A percentile compares a stretch with the other conserved stretches of the same genome.
Evolutionary conservation across 2,797 vertebrate species (phyloP).

Genomic region (Siniperca scherzeri): DNA sequence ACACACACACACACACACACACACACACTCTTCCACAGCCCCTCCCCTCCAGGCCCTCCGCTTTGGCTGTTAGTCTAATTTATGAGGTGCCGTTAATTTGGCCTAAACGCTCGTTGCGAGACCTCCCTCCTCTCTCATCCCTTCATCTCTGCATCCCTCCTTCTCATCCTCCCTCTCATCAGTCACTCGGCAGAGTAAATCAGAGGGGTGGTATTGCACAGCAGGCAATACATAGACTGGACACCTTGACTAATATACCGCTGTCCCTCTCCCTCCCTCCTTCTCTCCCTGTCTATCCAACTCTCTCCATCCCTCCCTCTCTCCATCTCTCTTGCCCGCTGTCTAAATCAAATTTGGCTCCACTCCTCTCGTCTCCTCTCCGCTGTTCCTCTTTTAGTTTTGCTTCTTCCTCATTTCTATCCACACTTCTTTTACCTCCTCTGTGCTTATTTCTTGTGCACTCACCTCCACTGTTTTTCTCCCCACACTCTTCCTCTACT

Average conservation of each 20-base stretch:
- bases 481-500: conserved; percentile 40
- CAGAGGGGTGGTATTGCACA: conserved; percentile 85
- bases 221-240: conserved; percentile 84
- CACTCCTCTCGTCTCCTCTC: conserved; percentile 16
- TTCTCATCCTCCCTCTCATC: conserved; percentile 77
- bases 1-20: conserved; percentile 23
- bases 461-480: conserved; percentile 9
- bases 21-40: conserved; percentile 42
- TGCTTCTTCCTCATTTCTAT: conserved; percentile 44
- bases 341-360: conserved; percentile 73
- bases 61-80: conserved; percentile 84
- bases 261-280: conserved; percentile 76
- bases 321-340: conserved; percentile 50
- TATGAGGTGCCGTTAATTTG: conserved; percentile 86
- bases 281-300: conserved; percentile 61
- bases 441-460: conserved; percentile 9
- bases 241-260: conserved; percentile 84
- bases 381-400: conserved; percentile 47
- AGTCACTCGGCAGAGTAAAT: conserved; percentile 84
- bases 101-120: conserved; percentile 83
- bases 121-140: conserved; percentile 81
- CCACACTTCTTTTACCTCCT: conserved; percentile 41
- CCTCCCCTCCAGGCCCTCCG: conserved; percentile 59
- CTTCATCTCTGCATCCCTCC: conserved; percentile 72
- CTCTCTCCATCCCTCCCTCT: conserved; percentile 48